phyloP scores from a whole-genome alignment of 2,888 invertebrate species.

The Heliconius ethilla region DNA sequence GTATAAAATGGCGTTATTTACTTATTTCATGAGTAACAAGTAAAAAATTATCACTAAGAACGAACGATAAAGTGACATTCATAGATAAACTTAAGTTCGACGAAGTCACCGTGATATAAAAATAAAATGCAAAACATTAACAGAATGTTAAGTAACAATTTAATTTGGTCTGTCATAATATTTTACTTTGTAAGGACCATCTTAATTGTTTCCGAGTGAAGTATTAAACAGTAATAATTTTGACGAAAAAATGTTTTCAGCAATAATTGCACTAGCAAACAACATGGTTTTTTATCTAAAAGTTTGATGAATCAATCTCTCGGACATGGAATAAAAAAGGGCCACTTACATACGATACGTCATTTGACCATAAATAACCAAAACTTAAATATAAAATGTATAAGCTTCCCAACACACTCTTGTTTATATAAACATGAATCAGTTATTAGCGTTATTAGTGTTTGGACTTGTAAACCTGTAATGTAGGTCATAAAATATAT shows the following conservation, averaged over 20 bases:
- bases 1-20: neutral
- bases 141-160: neutral
- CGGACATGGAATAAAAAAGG: no score
- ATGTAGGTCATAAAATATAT: neutral
- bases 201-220: no score
- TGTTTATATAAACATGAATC: slow-evolving; percentile 11
- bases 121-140: neutral
- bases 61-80: neutral
- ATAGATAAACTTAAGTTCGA: neutral
- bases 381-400: no score
- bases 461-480: slow-evolving; percentile 1
- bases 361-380: no score
- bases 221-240: no score
- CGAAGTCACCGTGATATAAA: neutral
- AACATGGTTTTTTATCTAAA: no score
- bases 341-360: no score
- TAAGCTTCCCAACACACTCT: neutral
- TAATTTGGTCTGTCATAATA: neutral
- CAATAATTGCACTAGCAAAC: no score
- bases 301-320: no score
- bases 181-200: neutral
- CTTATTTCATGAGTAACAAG: neutral
- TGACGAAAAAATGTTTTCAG: no score
- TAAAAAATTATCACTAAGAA: neutral
- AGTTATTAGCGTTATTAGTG: neutral